Evolutionary conservation across 2,113 vertebrate species (phyloP).

Genomic region (Oceanites oceanicus): DNA sequence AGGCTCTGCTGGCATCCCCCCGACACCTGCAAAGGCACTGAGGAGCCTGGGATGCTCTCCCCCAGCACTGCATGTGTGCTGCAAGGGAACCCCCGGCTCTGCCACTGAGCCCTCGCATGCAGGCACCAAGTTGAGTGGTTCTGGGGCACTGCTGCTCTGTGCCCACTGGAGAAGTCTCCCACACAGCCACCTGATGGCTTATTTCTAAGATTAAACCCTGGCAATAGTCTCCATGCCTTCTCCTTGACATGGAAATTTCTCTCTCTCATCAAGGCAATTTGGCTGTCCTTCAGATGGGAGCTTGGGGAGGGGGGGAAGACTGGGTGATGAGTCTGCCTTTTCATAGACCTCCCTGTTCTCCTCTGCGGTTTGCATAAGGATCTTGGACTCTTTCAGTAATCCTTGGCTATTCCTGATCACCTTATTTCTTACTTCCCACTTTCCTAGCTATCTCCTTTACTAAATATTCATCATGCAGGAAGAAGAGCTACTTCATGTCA

Average conservation of each 20-base stretch:
- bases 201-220: neutral
- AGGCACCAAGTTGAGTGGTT: neutral
- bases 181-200: neutral
- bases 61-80: rapidly evolving
- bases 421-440: neutral
- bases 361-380: neutral
- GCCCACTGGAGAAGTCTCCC: neutral
- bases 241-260: neutral
- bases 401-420: neutral
- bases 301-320: neutral
- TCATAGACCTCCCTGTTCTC: neutral
- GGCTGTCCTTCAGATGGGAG: neutral
- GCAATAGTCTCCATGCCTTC: neutral
- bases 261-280: neutral
- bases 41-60: neutral
- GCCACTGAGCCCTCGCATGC: neutral
- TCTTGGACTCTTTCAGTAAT: neutral
- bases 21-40: neutral
- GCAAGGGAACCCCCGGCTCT: neutral
- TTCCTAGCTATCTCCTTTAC: neutral
- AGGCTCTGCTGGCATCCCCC: neutral
- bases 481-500: neutral
- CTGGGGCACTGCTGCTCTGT: neutral
- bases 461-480: neutral
- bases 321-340: neutral